Base-by-base conservation (phyloP, 2,113 vertebrate genomes). In the Hiodon alosoides region DNA sequence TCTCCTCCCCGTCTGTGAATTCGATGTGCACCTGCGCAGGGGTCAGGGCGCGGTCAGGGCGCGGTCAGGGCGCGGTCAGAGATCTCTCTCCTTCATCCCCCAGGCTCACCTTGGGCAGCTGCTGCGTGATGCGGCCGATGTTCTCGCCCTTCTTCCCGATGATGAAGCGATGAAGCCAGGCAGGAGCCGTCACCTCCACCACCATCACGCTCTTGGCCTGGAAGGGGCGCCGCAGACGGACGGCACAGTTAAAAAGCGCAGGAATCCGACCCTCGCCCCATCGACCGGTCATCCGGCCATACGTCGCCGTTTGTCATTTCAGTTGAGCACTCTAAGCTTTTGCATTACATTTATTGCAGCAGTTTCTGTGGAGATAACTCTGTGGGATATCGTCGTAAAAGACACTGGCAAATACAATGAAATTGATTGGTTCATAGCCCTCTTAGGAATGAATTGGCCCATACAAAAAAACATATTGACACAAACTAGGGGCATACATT, bases 151-250 rank as follows among this genome's bases (percentile, higher is more conserved):
- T 93, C 74, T 92, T 92, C 68, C 90, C 91, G n/a, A 94, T 92
- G 81, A 94, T 93, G 86, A 92, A 93, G 77, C 87, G 91, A 80
- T 94, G 93, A 10, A 95, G 84, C 92, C 91, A 95, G 16, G 90
- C 89, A 0, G 90, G 93, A 67, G 90, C 90, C 0, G 78, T 91
- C 73, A 93, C 91, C 51, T 91, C 89, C 77, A 90, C 84, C 82
- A 92, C 87, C 81, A 88, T 90, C 66, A 88, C 90, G 57, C 88
- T 89, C 81, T 91, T 92, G 0, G 90, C 90, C 92, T 94, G 83
- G 8, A 57, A 0, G 8, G 54, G 16, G n/a, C 16, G 14, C 53
- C 10, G 58, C 3, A 67, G n/a, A 5, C 4, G 55, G 0, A n/a
- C 2, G 6, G 13, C 11, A 62, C 48, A n/a, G n/a, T 46, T 47